phyloP scores from a whole-genome alignment of 2,797 vertebrate species.

The Zenarchopterus dispar region DNA sequence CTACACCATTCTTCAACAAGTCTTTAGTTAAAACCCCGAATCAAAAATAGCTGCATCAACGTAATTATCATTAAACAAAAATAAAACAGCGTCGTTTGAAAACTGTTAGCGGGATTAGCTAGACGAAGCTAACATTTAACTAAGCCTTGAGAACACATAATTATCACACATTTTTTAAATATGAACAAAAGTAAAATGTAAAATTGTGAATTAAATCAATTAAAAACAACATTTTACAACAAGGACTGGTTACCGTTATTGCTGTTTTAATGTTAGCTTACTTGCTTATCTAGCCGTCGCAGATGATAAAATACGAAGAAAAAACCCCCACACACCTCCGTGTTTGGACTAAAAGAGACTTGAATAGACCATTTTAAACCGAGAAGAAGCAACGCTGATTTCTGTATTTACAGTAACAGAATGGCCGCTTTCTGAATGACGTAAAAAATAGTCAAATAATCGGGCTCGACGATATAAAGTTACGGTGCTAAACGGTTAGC shows the following conservation, averaged over 20 bases:
- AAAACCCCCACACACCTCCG: neutral
- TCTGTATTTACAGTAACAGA: neutral
- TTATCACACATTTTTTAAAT: too few species aligned
- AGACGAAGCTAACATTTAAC: conserved; percentile 26
- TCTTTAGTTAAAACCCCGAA: neutral
- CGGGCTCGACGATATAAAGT: conserved; percentile 20
- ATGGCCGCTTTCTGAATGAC: neutral
- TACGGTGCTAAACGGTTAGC: conserved; percentile 33
- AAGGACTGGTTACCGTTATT: conserved; percentile 35
- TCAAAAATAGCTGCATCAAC: too few species aligned
- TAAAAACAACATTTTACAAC: too few species aligned
- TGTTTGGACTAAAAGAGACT: neutral
- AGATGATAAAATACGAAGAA: conserved; percentile 17
- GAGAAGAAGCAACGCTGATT: neutral
- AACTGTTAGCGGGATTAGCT: too few species aligned
- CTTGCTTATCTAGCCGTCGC: conserved; percentile 17
- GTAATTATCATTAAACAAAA: neutral
- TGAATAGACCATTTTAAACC: neutral
- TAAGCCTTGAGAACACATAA: neutral
- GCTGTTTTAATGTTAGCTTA: conserved; percentile 47
- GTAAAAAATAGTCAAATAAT: neutral
- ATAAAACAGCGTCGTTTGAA: too few species aligned
- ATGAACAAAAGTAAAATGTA: too few species aligned
- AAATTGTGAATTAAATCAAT: too few species aligned
- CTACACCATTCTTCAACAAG: neutral